phyloP scores from a whole-genome alignment of 1,140 invertebrate species.

The Rhopalosiphum maidis region DNA sequence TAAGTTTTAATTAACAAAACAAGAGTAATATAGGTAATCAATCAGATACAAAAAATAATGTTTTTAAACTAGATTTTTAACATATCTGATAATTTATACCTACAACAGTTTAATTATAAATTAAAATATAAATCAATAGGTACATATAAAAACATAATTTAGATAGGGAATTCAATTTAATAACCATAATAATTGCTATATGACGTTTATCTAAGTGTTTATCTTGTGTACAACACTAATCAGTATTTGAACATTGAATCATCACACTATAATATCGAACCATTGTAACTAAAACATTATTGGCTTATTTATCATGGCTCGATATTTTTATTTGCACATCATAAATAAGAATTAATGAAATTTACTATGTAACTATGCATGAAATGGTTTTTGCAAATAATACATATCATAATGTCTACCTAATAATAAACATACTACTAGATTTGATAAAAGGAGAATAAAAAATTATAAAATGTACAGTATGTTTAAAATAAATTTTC shows the following conservation, averaged over 20 bases:
- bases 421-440: background rate
- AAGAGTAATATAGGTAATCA: background rate
- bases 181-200: conserved; percentile 29
- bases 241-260: conserved; percentile 53
- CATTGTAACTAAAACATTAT: conserved; percentile 37
- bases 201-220: conserved; percentile 36
- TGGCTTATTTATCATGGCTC: background rate
- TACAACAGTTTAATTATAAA: background rate
- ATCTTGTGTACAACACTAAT: conserved; percentile 30
- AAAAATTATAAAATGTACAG: background rate
- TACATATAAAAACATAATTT: conserved; percentile 23
- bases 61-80: background rate
- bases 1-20: background rate
- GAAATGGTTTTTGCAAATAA: background rate
- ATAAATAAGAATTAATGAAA: conserved; percentile 17
- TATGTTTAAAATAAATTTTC: background rate
- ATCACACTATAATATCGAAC: conserved; percentile 52
- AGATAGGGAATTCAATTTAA: background rate
- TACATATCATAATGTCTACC: background rate
- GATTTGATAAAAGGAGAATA: background rate
- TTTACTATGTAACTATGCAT: background rate
- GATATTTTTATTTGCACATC: background rate
- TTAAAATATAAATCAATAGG: background rate
- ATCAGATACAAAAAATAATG: background rate
- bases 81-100: background rate